A percentile compares a stretch with the other conserved stretches of the same genome.
Evolutionary conservation across 2,888 invertebrate species (phyloP).

Genomic region (Ochropleura plecta): DNA sequence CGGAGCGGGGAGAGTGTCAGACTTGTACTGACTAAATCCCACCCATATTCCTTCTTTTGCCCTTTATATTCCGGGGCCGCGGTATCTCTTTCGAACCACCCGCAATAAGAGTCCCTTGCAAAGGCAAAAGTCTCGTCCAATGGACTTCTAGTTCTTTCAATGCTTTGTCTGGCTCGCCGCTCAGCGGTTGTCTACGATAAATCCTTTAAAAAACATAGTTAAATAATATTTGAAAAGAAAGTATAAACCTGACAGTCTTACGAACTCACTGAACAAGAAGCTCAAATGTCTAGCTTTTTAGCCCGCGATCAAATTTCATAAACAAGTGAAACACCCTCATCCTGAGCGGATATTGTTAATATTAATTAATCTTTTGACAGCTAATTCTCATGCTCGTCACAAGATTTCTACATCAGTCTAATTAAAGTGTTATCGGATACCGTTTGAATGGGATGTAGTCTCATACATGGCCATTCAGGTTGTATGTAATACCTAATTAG

Average conservation of each 20-base stretch:
- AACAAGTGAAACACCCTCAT: conserved; percentile 45
- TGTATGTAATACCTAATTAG: conserved; percentile 83
- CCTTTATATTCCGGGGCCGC: too few species aligned
- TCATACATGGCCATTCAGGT: conserved; percentile 78
- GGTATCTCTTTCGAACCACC: too few species aligned
- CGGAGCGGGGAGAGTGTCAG: too few species aligned
- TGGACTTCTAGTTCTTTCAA: too few species aligned
- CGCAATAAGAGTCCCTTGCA: too few species aligned
- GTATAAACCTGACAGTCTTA: not conserved
- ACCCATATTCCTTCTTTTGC: too few species aligned
- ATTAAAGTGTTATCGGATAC: conserved; percentile 83
- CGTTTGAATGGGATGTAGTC: conserved; percentile 83
- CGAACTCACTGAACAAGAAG: conserved; percentile 26
- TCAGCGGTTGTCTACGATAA: too few species aligned
- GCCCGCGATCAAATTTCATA: conserved; percentile 51
- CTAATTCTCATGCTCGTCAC: conserved; percentile 67
- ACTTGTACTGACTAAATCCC: too few species aligned
- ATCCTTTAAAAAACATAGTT: not conserved
- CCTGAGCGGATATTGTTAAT: conserved; percentile 58
- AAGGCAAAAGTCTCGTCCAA: too few species aligned
- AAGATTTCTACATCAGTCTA: conserved; percentile 73
- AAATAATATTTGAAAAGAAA: not conserved
- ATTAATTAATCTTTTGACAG: conserved; percentile 72
- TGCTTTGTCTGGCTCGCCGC: too few species aligned
- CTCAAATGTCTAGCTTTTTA: conserved; percentile 24